Conservation (phyloP, 1,140 invertebrate genomes). For the Magallana angulata region DNA sequence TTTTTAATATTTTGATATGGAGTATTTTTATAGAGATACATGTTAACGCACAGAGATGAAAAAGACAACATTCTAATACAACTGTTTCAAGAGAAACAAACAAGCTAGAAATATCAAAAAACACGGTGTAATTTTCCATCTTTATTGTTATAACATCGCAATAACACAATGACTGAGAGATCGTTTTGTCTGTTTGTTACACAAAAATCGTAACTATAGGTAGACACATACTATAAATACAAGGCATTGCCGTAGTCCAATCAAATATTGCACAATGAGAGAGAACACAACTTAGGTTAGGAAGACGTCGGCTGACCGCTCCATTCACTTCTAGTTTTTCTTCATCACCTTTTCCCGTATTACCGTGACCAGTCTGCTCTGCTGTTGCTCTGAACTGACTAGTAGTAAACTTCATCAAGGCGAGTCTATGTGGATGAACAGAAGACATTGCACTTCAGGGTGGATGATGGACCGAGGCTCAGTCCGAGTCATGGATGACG, state of each 20-base stretch:
- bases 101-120: no score
- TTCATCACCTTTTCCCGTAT: no score
- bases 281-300: background rate
- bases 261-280: conserved; percentile 14
- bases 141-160: no score
- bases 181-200: no score
- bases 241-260: background rate
- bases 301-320: background rate
- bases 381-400: background rate
- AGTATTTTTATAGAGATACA: no score
- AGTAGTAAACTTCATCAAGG: background rate
- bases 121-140: no score
- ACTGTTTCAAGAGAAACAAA: no score
- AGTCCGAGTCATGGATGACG: conserved; percentile 31
- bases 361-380: background rate
- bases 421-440: background rate
- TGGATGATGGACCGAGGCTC: background rate
- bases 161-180: no score
- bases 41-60: no score
- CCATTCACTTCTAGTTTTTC: background rate
- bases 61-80: no score
- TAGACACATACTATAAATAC: background rate
- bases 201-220: no score
- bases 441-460: background rate
- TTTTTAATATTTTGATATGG: no score